Evolutionary conservation across 1,140 invertebrate species (phyloP), one percentile per base, ranked within the genome.

Genomic region (Holcopasites calliopsidis): DNA sequence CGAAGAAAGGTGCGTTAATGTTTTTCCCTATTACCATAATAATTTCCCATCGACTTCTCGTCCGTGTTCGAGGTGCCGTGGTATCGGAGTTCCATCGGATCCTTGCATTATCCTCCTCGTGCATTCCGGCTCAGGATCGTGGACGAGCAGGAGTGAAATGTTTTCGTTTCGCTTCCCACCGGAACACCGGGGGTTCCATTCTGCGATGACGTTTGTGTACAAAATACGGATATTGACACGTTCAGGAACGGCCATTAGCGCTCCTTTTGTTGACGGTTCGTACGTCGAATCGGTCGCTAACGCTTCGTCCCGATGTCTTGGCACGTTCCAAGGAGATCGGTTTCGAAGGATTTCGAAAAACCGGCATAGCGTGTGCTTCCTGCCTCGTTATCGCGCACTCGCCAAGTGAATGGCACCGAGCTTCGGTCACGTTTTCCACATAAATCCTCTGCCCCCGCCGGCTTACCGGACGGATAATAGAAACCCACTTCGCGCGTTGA

Each of bases 181-280:
- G 61, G 44, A 49, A 73, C 60, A 58, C 76, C 61, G 57, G 79
- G 76, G 79, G 52, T 47, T 52, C 79, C 71, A 86, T 88, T 89
- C 75, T 89, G 21, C 11, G 10, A 13, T 77, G 85, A 82, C 84
- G 77, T 87, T 82, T 90, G 88, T 89, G 88, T 89, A 88, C 88
- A 88, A 89, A 89, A 89, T 85, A 90, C 61, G 42, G 79, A n/a
- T 89, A 90, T 89, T 89, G 88, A 89, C 88, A 85, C 84, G 76
- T 85, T 79, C 80, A 60, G 55, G 82, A 79, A 66, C 71, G 64
- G 61, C 66, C 62, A 85, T 84, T 83, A 82, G 79, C 57, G 65
- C 21, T 64, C 54, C 76, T n/a, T n/a, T 84, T 81, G 82, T 81
- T 73, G 82, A 65, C 66, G 66, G 64, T 76, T 55, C 61, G 54